These are phyloP conservation scores for Coenonympha arcania DNA, from an alignment of 2,888 invertebrate species.

Conservation along the genomic window DNA sequence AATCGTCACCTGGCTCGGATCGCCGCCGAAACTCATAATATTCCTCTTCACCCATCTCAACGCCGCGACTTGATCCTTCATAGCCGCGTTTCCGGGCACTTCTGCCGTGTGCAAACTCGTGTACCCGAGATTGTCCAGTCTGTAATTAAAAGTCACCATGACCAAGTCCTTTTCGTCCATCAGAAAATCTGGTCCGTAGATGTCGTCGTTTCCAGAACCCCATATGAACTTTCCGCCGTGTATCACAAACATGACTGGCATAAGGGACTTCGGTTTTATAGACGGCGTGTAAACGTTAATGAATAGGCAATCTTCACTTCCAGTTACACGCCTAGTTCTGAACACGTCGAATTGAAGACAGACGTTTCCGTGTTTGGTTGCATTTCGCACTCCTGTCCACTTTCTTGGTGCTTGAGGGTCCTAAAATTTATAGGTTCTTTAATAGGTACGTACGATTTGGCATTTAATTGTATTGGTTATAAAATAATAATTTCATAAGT, in stretches of 20 bases:
- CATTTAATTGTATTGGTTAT: too few relatives aligned
- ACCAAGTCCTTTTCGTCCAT: conserved; percentile 36
- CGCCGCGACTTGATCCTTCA: conserved; percentile 50
- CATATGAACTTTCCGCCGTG: conserved; percentile 43
- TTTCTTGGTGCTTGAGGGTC: background rate
- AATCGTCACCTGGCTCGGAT: conserved; percentile 48
- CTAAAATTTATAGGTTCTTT: background rate
- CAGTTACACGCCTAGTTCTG: background rate
- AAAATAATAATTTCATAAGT: too few relatives aligned
- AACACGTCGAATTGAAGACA: background rate
- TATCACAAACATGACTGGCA: conserved; percentile 48
- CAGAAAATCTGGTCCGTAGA: conserved; percentile 45
- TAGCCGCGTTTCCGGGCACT: conserved; percentile 48
- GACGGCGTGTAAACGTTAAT: conserved; percentile 37
- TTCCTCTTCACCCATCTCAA: conserved; percentile 45
- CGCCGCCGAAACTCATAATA: conserved; percentile 47
- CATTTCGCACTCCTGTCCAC: background rate
- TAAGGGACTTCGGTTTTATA: conserved; percentile 25
- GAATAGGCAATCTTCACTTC: conserved; percentile 8
- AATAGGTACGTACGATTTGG: too few relatives aligned
- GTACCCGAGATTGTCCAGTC: conserved; percentile 45
- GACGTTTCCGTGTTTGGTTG: background rate
- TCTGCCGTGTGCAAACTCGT: conserved; percentile 41
- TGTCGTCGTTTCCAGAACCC: conserved; percentile 42
- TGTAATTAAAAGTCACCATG: conserved; percentile 47